phyloP scores from a whole-genome alignment of 37 sponge, comb jelly and placozoan genomes.

The Dysidea cf. avara region DNA sequence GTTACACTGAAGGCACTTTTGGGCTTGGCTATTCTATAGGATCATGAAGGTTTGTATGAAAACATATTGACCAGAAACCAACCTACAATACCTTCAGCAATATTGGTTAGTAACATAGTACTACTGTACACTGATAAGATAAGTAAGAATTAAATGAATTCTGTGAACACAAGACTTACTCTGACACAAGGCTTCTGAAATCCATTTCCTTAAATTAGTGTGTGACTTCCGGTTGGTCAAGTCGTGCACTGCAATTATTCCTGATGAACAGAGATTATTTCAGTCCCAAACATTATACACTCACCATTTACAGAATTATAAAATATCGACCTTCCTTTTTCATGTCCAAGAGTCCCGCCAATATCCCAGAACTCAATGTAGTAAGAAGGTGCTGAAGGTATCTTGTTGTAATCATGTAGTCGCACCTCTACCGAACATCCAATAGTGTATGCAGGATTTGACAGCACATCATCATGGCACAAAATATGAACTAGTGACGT shows the following conservation, averaged over 20 bases:
- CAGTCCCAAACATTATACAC: background rate
- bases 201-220: conserved; percentile 84
- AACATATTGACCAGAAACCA: too few relatives aligned
- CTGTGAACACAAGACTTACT: background rate
- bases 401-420: conserved; percentile 37
- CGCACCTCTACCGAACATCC: conserved; percentile 93
- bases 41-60: too few relatives aligned
- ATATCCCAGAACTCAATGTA: conserved; percentile 98
- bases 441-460: conserved; percentile 72
- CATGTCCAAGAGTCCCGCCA: conserved; percentile 82
- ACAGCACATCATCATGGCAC: conserved; percentile 57
- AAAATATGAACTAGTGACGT: conserved; percentile 88
- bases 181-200: conserved; percentile 67
- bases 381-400: conserved; percentile 25
- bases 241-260: conserved; percentile 94
- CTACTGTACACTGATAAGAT: too few relatives aligned
- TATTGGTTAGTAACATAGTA: too few relatives aligned
- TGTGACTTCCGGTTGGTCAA: conserved; percentile 93
- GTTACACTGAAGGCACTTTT: too few relatives aligned
- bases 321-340: conserved; percentile 76
- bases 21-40: too few relatives aligned
- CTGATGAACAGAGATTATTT: conserved; percentile 22
- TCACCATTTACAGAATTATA: conserved; percentile 77
- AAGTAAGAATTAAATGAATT: too few relatives aligned
- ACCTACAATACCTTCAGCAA: too few relatives aligned